Evolutionary conservation across 2,888 invertebrate genomes (phyloP), one percentile per base, ranked within the genome.

Genomic region (Hydropsyche betteni): DNA sequence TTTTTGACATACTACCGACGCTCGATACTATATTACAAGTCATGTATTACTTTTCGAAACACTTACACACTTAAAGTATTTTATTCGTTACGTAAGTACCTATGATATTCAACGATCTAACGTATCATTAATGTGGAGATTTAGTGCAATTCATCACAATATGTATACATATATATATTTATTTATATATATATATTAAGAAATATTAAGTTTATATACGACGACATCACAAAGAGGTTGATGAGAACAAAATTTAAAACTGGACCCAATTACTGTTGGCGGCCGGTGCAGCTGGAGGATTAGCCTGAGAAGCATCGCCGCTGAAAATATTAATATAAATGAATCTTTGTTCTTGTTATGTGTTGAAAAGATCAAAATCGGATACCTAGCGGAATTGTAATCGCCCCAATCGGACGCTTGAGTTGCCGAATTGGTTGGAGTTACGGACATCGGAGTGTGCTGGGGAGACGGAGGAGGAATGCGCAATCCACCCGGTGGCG

Each of bases 381-480:
- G 24, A 10, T 83, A 90, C 90, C 89, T 88, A 78, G 92, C 92
- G 77, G 92, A 92, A 80, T 92, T 91, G 83, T 93, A 94, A 81
- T 94, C 94, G 50, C 94, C 93, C 94, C 94, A 94, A 80, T 93
- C 92, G 12, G 91, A 89, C 77, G 86, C 86, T 74, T 83, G 79
- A 77, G 81, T 74, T 10, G 82, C 80, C 75, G 84, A 83, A 80
- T 82, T 83, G 76, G 85, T 84, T 73, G 86, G 84, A 7, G 85
- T 85, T 12, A 86, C 85, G 74, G 91, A 89, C 33, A 89, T 87
- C 51, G 91, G 90, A 75, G 89, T 90, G 80, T 93, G 93, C 71
- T 92, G 92, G 51, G 95, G 95, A 12, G 95, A 94, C 6, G 90
- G 90, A n/a, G 91, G 91, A 76, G 93, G 92, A 77, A 93, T 89